These are phyloP conservation scores for Caenorhabditis becei DNA, from an alignment of 2,888 invertebrate genomes.

Conservation along the genomic window DNA sequence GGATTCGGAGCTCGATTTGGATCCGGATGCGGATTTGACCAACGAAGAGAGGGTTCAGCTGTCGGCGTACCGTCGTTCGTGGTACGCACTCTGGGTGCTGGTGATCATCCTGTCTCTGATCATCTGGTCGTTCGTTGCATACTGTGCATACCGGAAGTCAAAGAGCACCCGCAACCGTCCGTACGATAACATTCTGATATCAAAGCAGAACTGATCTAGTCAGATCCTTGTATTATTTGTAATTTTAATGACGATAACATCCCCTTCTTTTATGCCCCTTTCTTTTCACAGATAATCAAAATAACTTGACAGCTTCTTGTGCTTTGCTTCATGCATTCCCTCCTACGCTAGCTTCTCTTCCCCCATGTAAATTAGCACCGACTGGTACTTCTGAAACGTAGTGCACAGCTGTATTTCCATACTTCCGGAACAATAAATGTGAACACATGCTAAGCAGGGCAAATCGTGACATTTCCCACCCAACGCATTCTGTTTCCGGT, in stretches of 20 bases:
- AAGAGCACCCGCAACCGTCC: slow-evolving; percentile 72
- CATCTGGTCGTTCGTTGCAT: slow-evolving; percentile 78
- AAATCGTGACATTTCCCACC: slow-evolving; percentile 49
- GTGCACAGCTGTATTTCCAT: slow-evolving; percentile 25
- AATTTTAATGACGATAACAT: not conserved
- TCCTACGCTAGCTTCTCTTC: slow-evolving; percentile 7
- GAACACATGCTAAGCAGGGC: slow-evolving; percentile 35
- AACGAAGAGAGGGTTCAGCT: slow-evolving; percentile 78
- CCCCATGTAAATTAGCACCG: slow-evolving; percentile 14
- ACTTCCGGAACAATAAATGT: slow-evolving; percentile 6
- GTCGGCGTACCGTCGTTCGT: slow-evolving; percentile 79
- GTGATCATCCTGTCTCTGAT: slow-evolving; percentile 77
- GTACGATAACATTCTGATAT: slow-evolving; percentile 77
- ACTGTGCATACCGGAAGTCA: slow-evolving; percentile 74
- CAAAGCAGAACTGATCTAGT: slow-evolving; percentile 24
- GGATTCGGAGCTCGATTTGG: slow-evolving; percentile 63
- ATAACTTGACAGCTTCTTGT: slow-evolving; percentile 2
- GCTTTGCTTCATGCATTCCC: slow-evolving; percentile 36
- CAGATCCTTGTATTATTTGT: not conserved
- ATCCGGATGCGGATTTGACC: slow-evolving; percentile 72
- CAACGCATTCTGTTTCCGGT: slow-evolving; percentile 45
- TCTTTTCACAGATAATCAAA: slow-evolving; percentile 2
- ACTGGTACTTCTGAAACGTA: slow-evolving; percentile 32
- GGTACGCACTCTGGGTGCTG: slow-evolving; percentile 81
- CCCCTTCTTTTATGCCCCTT: not conserved